A percentile compares a stretch with the other conserved stretches of the same genome.
Evolutionary conservation across 2,888 invertebrate genomes (phyloP).

Genomic region (Linnaemya tessellans): DNA sequence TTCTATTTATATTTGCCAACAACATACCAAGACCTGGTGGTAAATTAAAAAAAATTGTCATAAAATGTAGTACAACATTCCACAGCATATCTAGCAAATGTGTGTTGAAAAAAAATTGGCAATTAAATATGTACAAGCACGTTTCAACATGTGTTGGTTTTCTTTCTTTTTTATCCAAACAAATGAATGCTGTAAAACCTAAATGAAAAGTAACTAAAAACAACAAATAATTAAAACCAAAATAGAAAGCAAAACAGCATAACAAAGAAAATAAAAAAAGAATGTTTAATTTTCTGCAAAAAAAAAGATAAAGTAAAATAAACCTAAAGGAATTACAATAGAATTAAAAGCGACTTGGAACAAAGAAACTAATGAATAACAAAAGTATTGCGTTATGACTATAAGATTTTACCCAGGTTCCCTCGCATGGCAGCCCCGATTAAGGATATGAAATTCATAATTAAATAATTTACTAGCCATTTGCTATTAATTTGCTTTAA

Average conservation of each 20-base stretch:
- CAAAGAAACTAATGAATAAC: background rate
- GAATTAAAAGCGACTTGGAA: background rate
- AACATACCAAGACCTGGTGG: background rate
- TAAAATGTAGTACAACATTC: background rate
- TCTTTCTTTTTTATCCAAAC: slow-evolving; percentile 4
- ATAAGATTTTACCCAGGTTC: too few species aligned
- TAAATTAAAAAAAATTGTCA: slow-evolving; percentile 21
- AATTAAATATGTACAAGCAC: slow-evolving; percentile 50
- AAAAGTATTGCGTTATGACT: background rate
- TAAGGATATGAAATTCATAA: too few species aligned
- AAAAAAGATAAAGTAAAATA: background rate
- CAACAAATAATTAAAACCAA: background rate
- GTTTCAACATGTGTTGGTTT: slow-evolving; percentile 37
- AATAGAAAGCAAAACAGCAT: slow-evolving; percentile 13
- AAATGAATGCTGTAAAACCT: slow-evolving; percentile 38
- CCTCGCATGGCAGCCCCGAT: too few species aligned
- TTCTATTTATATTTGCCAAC: slow-evolving; percentile 3
- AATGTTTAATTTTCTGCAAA: slow-evolving; percentile 23
- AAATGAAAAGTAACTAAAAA: slow-evolving; percentile 12
- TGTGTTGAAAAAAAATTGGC: slow-evolving; percentile 2
- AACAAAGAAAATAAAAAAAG: slow-evolving; percentile 28
- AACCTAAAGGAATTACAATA: background rate
- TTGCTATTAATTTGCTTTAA: background rate
- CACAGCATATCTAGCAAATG: background rate
- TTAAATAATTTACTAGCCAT: too few species aligned